Conservation (phyloP, 2,888 invertebrate genomes). For the Scaptomyza caliginosa region DNA sequence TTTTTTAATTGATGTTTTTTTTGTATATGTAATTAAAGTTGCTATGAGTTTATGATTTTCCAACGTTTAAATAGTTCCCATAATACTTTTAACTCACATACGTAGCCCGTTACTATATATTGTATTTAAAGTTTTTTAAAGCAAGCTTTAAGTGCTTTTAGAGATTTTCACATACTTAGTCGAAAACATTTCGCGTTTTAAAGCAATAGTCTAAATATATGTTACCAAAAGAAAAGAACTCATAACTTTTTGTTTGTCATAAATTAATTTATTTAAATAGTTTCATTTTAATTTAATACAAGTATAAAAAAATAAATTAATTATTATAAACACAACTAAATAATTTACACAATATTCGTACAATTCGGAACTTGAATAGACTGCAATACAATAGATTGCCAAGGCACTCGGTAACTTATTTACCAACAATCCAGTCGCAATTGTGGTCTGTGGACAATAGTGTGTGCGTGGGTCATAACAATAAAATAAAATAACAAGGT, state of each 20-base stretch:
- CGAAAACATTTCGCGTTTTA: no score
- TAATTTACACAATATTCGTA: conserved; percentile 52
- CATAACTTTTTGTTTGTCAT: conserved; percentile 25
- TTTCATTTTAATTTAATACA: conserved; percentile 67
- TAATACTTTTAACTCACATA: no score
- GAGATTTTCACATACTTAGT: no score
- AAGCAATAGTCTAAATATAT: no score
- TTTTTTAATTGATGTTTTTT: conserved; percentile 8
- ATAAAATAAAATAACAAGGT: conserved; percentile 46
- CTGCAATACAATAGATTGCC: conserved; percentile 20
- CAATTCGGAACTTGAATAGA: conserved; percentile 48
- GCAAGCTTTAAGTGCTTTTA: no score
- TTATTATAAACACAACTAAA: conserved; percentile 67
- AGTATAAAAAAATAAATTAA: conserved; percentile 76
- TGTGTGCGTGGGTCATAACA: conserved; percentile 43
- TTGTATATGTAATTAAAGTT: neutral
- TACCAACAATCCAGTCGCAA: conserved; percentile 28
- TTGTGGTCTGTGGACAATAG: conserved; percentile 23
- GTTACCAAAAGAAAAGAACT: no score
- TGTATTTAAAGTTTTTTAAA: no score
- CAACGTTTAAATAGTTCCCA: no score
- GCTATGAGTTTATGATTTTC: no score
- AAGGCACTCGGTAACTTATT: conserved; percentile 29
- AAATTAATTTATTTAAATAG: conserved; percentile 80
- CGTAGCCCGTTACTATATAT: no score